Percentiles rank a stretch among this genome's conserved stretches.
Conservation (phyloP, 1,140 invertebrate genomes). For the Papilio polytes region DNA sequence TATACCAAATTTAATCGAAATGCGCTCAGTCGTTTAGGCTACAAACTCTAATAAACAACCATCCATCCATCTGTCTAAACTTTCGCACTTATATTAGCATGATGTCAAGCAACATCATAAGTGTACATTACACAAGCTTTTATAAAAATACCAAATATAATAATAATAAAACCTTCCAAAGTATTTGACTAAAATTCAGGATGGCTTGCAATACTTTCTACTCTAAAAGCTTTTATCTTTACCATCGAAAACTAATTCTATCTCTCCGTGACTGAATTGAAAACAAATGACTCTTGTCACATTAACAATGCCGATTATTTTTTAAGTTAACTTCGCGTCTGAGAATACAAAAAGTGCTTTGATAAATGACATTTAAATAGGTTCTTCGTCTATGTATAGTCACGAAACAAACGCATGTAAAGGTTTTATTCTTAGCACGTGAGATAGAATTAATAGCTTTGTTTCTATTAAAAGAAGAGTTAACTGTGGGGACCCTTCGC, state of each 20-base stretch:
- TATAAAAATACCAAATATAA: too few species aligned
- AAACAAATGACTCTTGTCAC: constrained; percentile 20
- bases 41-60: too few species aligned
- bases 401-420: background rate
- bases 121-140: too few species aligned
- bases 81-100: too few species aligned
- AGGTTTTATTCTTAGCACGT: background rate
- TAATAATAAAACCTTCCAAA: too few species aligned
- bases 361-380: constrained; percentile 25
- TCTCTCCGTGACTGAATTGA: background rate
- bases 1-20: too few species aligned
- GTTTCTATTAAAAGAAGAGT: background rate
- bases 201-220: background rate
- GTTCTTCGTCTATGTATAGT: background rate
- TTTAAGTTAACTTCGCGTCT: constrained; percentile 8
- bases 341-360: constrained; percentile 30
- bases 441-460: constrained; percentile 11
- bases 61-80: too few species aligned
- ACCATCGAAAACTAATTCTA: background rate
- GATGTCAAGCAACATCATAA: too few species aligned
- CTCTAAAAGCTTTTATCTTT: background rate
- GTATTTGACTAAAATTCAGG: background rate
- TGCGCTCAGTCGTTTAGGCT: too few species aligned
- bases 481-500: background rate
- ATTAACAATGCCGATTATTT: constrained; percentile 1